phyloP scores from a whole-genome alignment of 1,140 invertebrate genomes.

The Dendroctonus ponderosae region DNA sequence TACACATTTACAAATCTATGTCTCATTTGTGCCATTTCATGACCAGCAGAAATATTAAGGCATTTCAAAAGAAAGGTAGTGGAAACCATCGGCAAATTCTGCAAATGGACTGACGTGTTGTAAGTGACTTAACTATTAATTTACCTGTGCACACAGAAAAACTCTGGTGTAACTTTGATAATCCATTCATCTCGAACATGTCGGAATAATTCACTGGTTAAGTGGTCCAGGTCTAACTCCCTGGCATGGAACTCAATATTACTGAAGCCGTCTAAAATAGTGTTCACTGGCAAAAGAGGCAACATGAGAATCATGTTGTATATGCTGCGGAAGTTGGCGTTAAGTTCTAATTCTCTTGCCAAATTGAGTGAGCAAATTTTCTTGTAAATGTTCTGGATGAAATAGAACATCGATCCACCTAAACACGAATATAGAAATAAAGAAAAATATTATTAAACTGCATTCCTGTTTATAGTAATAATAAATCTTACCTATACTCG shows the following conservation, averaged over 20 bases:
- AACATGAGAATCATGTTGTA: conserved; percentile 47
- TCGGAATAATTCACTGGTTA: conserved; percentile 37
- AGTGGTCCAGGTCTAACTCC: conserved; percentile 28
- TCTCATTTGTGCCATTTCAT: too few relatives aligned
- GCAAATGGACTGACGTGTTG: too few relatives aligned
- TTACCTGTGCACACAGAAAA: conserved; percentile 44
- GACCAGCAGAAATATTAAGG: too few relatives aligned
- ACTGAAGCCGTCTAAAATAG: conserved; percentile 42
- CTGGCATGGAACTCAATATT: conserved; percentile 43
- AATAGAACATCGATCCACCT: conserved; percentile 46
- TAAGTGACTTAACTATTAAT: background rate
- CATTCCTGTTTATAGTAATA: background rate
- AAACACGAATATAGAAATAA: conserved; percentile 1
- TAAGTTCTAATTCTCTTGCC: conserved; percentile 42
- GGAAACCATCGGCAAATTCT: too few relatives aligned
- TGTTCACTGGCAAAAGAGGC: conserved; percentile 45
- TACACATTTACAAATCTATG: too few relatives aligned
- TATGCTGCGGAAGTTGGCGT: conserved; percentile 42
- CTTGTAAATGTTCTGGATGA: conserved; percentile 46
- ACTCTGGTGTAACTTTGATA: conserved; percentile 42
- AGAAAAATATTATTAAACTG: background rate
- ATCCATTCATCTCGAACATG: conserved; percentile 44
- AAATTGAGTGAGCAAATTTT: conserved; percentile 44
- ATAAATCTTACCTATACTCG: conserved; percentile 36
- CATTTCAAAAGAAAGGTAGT: too few relatives aligned